Percentiles rank a stretch among this genome's conserved stretches.
Conservation (phyloP, 1,140 invertebrate species). For the Acromyrmex echinatior region DNA sequence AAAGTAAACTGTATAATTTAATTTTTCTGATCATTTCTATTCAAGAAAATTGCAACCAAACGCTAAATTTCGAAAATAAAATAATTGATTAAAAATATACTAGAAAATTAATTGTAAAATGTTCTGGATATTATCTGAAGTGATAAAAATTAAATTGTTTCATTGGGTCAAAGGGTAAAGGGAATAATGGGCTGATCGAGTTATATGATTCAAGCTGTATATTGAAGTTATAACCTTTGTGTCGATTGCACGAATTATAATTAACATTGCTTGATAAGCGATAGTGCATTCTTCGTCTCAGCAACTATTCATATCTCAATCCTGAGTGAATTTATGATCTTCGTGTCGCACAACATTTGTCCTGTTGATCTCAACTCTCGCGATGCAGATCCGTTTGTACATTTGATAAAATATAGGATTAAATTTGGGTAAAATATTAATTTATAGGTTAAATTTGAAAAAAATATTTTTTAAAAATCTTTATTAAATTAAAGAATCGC, state of each 20-base stretch:
- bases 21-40: background rate
- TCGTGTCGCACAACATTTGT: background rate
- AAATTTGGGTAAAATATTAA: background rate
- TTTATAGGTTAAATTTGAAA: too few species aligned
- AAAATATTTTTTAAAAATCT: background rate
- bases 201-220: constrained; percentile 21
- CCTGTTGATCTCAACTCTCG: background rate
- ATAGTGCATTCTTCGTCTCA: background rate
- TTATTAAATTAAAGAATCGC: constrained; percentile 44
- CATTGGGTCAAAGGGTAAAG: background rate
- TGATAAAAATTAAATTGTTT: background rate
- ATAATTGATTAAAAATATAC: background rate
- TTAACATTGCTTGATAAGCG: constrained; percentile 39
- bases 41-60: background rate
- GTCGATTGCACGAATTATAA: constrained; percentile 5
- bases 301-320: background rate
- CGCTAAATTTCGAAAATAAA: background rate
- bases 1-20: background rate
- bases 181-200: constrained; percentile 11
- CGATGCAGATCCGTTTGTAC: background rate
- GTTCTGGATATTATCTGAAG: background rate
- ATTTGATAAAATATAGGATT: background rate
- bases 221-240: constrained; percentile 35
- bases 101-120: background rate
- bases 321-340: constrained; percentile 6